These are phyloP conservation scores for Percina caprodes DNA, from an alignment of 2,113 vertebrate genomes.

Conservation along the genomic window DNA sequence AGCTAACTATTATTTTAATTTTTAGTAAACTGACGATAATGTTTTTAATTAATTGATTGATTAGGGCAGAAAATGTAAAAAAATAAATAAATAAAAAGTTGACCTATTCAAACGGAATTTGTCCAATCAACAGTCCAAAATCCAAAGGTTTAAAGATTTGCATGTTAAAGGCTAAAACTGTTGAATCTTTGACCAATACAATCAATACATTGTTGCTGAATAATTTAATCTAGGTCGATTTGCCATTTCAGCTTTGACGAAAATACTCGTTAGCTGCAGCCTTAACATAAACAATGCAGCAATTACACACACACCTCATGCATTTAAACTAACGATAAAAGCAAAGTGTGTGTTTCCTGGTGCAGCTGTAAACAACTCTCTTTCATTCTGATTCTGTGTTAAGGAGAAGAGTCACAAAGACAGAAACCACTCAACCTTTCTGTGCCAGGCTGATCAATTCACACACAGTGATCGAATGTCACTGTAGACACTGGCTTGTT, in stretches of 20 bases:
- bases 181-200: not conserved
- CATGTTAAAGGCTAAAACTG: not conserved
- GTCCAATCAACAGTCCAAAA: not conserved
- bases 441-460: constrained; percentile 71
- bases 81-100: not conserved
- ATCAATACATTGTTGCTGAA: not conserved
- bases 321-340: constrained; percentile 21
- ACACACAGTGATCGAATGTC: constrained; percentile 62
- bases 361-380: constrained; percentile 26
- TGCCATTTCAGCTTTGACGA: not conserved
- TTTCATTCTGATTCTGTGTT: constrained; percentile 26
- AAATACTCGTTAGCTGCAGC: not conserved
- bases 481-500: constrained; percentile 56
- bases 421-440: constrained; percentile 51
- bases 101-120: not conserved
- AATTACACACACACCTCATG: not conserved
- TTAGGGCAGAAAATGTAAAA: not conserved
- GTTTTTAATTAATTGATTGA: not conserved
- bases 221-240: not conserved
- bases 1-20: not conserved
- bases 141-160: not conserved
- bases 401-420: constrained; percentile 47
- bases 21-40: not conserved
- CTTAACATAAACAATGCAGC: not conserved
- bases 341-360: not conserved